Evolutionary conservation across 2,797 vertebrate species (phyloP).

Genomic region (Alca torda): DNA sequence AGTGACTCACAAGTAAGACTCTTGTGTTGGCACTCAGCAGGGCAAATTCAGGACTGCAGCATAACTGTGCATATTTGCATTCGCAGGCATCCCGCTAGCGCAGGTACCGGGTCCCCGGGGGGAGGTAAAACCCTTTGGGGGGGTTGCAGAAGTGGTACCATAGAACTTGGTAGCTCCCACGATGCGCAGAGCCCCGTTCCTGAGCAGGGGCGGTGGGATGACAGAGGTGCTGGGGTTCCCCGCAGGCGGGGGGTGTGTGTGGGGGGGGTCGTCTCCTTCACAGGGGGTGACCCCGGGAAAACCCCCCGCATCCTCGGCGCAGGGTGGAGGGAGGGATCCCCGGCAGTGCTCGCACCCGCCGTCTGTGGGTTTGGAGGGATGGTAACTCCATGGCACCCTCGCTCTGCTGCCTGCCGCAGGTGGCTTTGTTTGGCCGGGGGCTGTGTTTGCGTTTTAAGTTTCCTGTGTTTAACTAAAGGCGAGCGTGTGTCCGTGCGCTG

Average conservation of each 20-base stretch:
- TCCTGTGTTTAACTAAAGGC: neutral
- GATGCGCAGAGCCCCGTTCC: accelerated
- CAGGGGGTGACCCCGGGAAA: neutral
- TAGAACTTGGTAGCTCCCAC: accelerated
- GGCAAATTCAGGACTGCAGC: neutral
- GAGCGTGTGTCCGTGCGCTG: neutral
- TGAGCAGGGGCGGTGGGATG: neutral
- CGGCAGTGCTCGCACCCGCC: accelerated
- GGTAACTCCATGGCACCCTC: accelerated
- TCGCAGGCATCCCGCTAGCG: accelerated
- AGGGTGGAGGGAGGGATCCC: neutral
- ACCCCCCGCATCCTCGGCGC: neutral
- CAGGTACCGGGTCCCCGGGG: accelerated
- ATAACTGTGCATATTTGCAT: accelerated
- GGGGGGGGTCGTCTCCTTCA: neutral
- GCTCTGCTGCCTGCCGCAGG: neutral
- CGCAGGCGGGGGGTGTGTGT: too few relatives aligned
- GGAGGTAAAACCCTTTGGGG: neutral
- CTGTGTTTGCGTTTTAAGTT: neutral
- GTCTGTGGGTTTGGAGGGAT: neutral
- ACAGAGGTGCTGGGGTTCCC: neutral
- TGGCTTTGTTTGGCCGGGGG: neutral
- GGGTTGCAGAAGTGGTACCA: neutral
- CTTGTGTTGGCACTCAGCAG: neutral
- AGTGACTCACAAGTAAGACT: neutral